Evolutionary conservation across 2,888 invertebrate species (phyloP).

Genomic region (Galeruca laticollis): DNA sequence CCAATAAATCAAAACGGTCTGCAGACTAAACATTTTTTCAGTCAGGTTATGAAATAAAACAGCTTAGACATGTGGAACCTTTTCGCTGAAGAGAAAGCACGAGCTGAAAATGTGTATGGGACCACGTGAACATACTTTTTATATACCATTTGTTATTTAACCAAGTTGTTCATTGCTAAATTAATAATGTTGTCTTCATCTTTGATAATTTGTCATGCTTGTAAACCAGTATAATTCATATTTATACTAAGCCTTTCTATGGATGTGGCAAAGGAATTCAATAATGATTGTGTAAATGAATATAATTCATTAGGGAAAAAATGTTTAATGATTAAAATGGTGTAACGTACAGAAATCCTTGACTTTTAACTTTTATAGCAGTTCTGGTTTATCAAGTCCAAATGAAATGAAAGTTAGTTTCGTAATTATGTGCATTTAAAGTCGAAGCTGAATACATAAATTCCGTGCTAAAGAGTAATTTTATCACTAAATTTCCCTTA

Average conservation of each 20-base stretch:
- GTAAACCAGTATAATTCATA: background rate
- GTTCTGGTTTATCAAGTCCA: conserved; percentile 24
- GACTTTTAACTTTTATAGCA: conserved; percentile 45
- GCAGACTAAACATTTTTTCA: no score
- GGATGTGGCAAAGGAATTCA: conserved; percentile 12
- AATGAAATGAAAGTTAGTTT: conserved; percentile 39
- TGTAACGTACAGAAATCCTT: conserved; percentile 36
- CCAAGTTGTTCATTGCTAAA: no score
- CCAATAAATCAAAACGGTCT: no score
- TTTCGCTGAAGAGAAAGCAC: no score
- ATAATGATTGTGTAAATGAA: conserved; percentile 28
- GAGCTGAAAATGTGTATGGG: no score
- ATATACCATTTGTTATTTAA: no score
- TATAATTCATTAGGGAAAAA: conserved; percentile 2
- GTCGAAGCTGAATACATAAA: conserved; percentile 21
- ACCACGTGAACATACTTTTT: no score
- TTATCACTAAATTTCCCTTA: background rate
- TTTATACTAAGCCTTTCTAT: background rate
- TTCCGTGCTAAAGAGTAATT: conserved; percentile 38
- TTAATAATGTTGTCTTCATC: no score
- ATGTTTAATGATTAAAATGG: conserved; percentile 19
- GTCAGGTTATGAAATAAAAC: no score
- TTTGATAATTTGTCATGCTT: no score
- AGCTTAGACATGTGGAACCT: no score
- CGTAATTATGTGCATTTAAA: conserved; percentile 38